A percentile compares a stretch with the other conserved stretches of the same genome.
These are phyloP conservation scores for Agrilus mali DNA, from an alignment of 2,888 invertebrate species.

Conservation along the genomic window DNA sequence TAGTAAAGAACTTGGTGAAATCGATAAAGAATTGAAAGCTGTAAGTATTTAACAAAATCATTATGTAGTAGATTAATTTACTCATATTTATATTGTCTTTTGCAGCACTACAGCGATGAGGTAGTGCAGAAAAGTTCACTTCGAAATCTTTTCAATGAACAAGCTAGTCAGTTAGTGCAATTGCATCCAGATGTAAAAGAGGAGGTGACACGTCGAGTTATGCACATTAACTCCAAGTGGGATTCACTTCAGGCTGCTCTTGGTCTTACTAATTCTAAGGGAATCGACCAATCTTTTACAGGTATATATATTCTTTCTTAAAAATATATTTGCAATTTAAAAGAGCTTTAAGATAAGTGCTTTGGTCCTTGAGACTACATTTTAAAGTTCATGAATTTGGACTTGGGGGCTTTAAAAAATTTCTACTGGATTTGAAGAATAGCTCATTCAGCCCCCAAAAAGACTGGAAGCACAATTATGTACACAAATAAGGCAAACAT, in stretches of 20 bases:
- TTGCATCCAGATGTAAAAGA: constrained; percentile 48
- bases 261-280: constrained; percentile 41
- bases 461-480: too few species aligned
- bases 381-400: too few species aligned
- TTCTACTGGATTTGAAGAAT: too few species aligned
- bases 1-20: constrained; percentile 57
- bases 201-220: constrained; percentile 59
- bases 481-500: too few species aligned
- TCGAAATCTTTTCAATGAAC: constrained; percentile 64
- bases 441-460: too few species aligned
- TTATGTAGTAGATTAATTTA: background rate
- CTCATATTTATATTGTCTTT: constrained; percentile 14
- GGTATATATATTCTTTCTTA: too few species aligned
- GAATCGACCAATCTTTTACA: constrained; percentile 20
- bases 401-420: too few species aligned
- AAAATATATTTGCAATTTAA: too few species aligned
- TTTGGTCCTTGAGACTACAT: too few species aligned
- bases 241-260: constrained; percentile 60
- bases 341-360: too few species aligned
- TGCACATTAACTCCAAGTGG: constrained; percentile 69
- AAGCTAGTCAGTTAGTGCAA: constrained; percentile 57
- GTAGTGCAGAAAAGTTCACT: constrained; percentile 58
- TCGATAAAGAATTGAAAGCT: constrained; percentile 54
- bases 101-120: constrained; percentile 65
- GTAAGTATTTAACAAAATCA: constrained; percentile 33